A percentile compares a stretch with the other conserved stretches of the same genome.
These are phyloP conservation scores for Scylla paramamosain DNA, from an alignment of 1,140 invertebrate species.

Conservation along the genomic window DNA sequence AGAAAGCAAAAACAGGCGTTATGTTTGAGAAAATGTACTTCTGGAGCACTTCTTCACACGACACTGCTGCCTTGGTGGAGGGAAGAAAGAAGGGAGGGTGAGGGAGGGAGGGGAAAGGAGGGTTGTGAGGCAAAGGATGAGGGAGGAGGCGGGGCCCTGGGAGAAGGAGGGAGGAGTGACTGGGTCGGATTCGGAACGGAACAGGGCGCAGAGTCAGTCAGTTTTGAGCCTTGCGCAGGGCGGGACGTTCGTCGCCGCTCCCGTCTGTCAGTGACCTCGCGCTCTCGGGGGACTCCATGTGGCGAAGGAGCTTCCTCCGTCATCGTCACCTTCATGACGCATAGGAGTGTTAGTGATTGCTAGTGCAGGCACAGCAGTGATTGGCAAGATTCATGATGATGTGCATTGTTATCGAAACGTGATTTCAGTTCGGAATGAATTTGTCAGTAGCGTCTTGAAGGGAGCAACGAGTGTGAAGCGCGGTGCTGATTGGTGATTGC, in stretches of 20 bases:
- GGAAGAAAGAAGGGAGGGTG: neutral
- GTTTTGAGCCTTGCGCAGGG: conserved; percentile 14
- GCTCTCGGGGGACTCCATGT: neutral
- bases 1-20: neutral
- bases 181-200: conserved; percentile 26
- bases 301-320: neutral
- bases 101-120: neutral
- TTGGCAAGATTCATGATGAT: neutral
- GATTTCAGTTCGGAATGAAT: neutral
- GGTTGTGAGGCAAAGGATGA: neutral
- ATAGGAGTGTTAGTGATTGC: neutral
- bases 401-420: neutral
- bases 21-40: neutral
- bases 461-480: neutral
- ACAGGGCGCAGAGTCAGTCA: conserved; percentile 16
- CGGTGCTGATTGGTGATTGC: neutral
- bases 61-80: conserved; percentile 7
- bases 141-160: neutral
- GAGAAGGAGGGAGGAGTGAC: conserved; percentile 32
- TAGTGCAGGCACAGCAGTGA: neutral
- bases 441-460: neutral
- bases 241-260: neutral
- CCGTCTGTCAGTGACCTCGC: neutral
- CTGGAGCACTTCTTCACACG: neutral
- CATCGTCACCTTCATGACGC: neutral